A percentile compares a stretch with the other conserved stretches of the same genome.
Conservation (phyloP, 2,888 invertebrate genomes). For the Nycteola revayana region DNA sequence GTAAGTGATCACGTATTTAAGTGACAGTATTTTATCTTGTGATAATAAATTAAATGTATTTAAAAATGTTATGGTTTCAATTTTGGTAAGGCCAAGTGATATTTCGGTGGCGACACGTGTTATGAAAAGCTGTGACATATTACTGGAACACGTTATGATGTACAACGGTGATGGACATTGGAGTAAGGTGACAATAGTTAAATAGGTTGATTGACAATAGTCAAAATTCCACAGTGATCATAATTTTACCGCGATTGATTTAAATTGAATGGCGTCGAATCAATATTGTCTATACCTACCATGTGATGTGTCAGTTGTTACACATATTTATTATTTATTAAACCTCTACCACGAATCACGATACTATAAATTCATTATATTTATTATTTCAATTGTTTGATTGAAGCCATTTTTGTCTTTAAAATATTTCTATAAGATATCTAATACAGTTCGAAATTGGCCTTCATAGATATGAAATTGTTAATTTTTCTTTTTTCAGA, state of each 20-base stretch:
- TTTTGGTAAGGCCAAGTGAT: too few relatives aligned
- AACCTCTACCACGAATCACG: too few relatives aligned
- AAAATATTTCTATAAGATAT: too few relatives aligned
- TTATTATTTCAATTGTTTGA: too few relatives aligned
- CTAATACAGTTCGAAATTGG: too few relatives aligned
- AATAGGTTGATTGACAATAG: too few relatives aligned
- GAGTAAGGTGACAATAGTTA: conserved; percentile 12
- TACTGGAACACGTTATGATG: conserved; percentile 28
- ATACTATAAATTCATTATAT: too few relatives aligned
- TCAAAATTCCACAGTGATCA: background rate
- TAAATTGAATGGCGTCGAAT: conserved; percentile 57
- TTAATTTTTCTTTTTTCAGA: conserved; percentile 52
- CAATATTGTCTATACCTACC: conserved; percentile 42
- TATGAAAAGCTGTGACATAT: conserved; percentile 24
- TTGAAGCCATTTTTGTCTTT: too few relatives aligned
- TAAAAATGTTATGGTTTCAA: too few relatives aligned
- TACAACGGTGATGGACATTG: conserved; percentile 18
- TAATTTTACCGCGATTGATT: conserved; percentile 40
- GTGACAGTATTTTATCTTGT: background rate
- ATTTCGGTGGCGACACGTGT: conserved; percentile 31
- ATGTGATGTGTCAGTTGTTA: too few relatives aligned
- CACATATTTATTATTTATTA: too few relatives aligned
- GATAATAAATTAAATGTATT: background rate
- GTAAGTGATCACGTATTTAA: conserved; percentile 49
- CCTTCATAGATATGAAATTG: too few relatives aligned